Conservation (phyloP, 2,113 vertebrate genomes). For the Brachionichthys hirsutus region DNA sequence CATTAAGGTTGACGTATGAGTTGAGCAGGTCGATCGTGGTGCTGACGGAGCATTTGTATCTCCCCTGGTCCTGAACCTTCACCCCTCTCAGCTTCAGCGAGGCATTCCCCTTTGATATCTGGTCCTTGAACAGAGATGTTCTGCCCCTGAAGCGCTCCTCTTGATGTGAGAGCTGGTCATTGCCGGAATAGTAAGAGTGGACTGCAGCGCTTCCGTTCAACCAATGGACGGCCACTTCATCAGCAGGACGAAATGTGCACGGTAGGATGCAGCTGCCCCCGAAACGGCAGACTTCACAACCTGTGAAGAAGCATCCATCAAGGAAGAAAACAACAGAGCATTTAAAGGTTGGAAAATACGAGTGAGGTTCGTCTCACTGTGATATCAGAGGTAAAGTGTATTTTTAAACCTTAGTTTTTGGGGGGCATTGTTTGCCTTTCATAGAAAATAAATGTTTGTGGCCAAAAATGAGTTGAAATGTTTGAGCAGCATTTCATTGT, state of each 20-base stretch:
- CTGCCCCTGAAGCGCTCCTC: conserved; percentile 44
- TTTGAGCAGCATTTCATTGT: no score
- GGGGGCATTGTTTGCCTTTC: no score
- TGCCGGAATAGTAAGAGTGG: conserved; percentile 63
- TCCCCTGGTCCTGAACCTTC: conserved; percentile 51
- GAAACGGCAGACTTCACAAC: conserved; percentile 18
- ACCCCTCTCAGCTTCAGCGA: conserved; percentile 67
- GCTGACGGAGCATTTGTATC: conserved; percentile 73
- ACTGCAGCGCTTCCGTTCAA: accelerated
- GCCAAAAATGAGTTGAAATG: no score
- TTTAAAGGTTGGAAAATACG: no score
- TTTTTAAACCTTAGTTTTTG: no score
- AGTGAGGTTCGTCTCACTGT: no score
- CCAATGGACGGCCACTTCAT: conserved; percentile 74
- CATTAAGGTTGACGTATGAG: neutral
- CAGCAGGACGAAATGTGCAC: conserved; percentile 48
- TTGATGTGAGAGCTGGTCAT: conserved; percentile 54
- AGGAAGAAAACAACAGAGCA: no score
- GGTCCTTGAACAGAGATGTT: conserved; percentile 63
- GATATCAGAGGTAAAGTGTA: no score
- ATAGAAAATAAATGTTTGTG: no score
- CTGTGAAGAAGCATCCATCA: conserved; percentile 11
- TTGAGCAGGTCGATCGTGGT: conserved; percentile 5
- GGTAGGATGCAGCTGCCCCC: conserved; percentile 64
- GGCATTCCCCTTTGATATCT: conserved; percentile 67